These are phyloP conservation scores for Charadrius vociferus DNA, from an alignment of 2,113 vertebrate genomes.

Conservation along the genomic window DNA sequence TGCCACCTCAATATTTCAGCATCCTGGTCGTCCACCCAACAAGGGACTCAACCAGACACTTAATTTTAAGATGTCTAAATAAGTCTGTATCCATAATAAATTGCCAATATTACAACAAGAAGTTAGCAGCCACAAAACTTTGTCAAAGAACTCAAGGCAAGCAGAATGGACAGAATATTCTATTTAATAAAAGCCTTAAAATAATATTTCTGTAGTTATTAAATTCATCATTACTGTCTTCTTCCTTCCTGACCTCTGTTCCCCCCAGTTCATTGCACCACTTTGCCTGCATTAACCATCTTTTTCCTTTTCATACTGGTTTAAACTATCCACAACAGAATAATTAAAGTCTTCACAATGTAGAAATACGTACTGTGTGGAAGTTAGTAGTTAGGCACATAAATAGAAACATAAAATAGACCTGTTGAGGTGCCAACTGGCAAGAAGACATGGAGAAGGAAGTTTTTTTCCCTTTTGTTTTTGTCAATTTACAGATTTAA, in stretches of 20 bases:
- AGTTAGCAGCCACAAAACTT: neutral
- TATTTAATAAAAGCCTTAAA: neutral
- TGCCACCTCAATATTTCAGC: neutral
- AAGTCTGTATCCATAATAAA: neutral
- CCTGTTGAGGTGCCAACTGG: conserved; percentile 1
- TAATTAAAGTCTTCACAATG: neutral
- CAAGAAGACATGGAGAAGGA: conserved; percentile 1
- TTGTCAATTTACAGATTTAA: conserved; percentile 11
- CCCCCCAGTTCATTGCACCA: neutral
- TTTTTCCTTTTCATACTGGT: neutral
- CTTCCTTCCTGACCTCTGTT: neutral
- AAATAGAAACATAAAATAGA: neutral
- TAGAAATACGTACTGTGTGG: neutral
- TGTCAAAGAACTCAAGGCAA: neutral
- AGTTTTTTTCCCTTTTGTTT: neutral
- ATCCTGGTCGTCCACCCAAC: neutral
- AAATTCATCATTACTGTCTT: neutral
- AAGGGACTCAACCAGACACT: neutral
- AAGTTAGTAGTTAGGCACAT: neutral
- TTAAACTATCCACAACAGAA: neutral
- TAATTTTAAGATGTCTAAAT: neutral
- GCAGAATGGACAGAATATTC: neutral
- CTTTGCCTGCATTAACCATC: neutral
- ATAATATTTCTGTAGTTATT: neutral
- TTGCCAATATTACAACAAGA: neutral